Percentiles rank a stretch among this genome's conserved stretches.
Evolutionary conservation across 2,797 vertebrate species (phyloP).

Genomic region (Clamator glandarius): DNA sequence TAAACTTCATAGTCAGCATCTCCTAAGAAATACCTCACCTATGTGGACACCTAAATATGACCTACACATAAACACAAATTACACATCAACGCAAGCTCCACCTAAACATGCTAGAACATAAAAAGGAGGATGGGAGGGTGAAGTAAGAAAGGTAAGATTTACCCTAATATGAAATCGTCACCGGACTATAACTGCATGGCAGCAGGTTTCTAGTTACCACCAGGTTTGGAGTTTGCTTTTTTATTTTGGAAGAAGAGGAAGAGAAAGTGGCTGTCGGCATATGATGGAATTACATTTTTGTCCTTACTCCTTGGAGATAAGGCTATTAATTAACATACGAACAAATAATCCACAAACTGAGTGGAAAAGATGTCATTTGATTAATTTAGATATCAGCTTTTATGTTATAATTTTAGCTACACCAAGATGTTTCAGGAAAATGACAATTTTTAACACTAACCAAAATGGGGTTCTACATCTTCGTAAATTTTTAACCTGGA

Average conservation of each 20-base stretch:
- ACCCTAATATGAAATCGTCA: not conserved
- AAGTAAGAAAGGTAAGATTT: too few species aligned
- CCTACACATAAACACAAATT: not conserved
- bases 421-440: not conserved
- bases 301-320: too few species aligned
- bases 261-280: too few species aligned
- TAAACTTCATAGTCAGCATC: not conserved
- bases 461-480: not conserved
- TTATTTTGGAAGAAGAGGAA: too few species aligned
- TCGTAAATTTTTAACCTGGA: not conserved
- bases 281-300: too few species aligned
- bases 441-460: not conserved
- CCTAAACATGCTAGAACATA: not conserved
- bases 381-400: not conserved
- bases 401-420: not conserved
- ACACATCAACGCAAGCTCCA: not conserved
- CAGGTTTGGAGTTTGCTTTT: too few species aligned
- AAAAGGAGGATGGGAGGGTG: too few species aligned
- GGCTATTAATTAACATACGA: not conserved
- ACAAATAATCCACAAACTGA: not conserved
- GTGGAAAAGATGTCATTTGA: not conserved
- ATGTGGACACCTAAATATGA: not conserved
- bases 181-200: not conserved
- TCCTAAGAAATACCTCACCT: not conserved
- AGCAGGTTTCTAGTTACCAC: not conserved